Evolutionary conservation across 2,888 invertebrate species (phyloP).

Genomic region (Exephanes ischioxanthus): DNA sequence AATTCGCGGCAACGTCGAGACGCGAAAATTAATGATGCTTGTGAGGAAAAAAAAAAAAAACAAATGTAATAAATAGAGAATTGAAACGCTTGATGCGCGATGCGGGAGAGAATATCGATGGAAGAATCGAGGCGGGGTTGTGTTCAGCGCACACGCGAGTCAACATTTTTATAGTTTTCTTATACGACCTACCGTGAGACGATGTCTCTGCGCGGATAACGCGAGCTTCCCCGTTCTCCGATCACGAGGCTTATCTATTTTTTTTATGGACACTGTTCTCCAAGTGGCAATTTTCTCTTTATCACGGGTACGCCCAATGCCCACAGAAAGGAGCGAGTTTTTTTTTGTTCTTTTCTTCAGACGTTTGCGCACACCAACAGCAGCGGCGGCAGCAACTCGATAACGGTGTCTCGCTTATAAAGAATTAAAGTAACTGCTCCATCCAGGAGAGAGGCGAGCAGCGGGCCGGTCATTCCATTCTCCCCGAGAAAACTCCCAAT

Average conservation of each 20-base stretch:
- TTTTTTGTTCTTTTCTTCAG: constrained; percentile 49
- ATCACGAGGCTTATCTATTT: constrained; percentile 61
- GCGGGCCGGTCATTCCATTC: constrained; percentile 66
- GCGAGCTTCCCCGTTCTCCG: constrained; percentile 25
- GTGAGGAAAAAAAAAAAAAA: background rate
- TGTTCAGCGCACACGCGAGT: constrained; percentile 47
- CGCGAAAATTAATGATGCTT: background rate
- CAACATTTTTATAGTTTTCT: constrained; percentile 52
- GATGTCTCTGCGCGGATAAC: constrained; percentile 35
- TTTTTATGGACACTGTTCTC: constrained; percentile 60
- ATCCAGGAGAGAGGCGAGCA: constrained; percentile 67
- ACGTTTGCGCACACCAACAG: constrained; percentile 16
- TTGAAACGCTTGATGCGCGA: background rate
- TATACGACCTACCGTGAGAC: constrained; percentile 26
- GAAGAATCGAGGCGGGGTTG: constrained; percentile 46
- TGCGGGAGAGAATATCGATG: constrained; percentile 33
- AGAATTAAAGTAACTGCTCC: constrained; percentile 76
- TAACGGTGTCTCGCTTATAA: constrained; percentile 77
- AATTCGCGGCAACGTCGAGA: background rate
- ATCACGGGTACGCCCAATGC: constrained; percentile 44
- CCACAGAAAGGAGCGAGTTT: constrained; percentile 37
- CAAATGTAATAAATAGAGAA: background rate
- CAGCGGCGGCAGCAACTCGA: constrained; percentile 70
- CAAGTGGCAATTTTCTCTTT: constrained; percentile 69
- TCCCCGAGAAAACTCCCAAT: constrained; percentile 64